These are phyloP conservation scores for Colistium nudipinnis DNA, from an alignment of 2,113 vertebrate genomes.

Conservation along the genomic window DNA sequence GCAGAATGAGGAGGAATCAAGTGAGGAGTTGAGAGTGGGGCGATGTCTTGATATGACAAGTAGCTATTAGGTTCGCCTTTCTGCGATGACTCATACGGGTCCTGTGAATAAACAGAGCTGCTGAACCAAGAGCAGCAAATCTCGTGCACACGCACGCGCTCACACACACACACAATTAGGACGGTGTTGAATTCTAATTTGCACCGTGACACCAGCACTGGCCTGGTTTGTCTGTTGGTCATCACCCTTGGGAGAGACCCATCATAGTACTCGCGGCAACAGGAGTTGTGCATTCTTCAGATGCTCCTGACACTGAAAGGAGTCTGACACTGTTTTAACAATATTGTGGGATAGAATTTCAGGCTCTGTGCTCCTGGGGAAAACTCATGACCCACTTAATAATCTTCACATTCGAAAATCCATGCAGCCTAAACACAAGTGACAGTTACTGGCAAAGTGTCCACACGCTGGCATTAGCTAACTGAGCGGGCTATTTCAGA, in stretches of 20 bases:
- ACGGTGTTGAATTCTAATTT: conserved; percentile 25
- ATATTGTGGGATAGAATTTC: conserved; percentile 56
- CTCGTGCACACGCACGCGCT: conserved; percentile 9
- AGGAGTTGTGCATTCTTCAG: conserved; percentile 67
- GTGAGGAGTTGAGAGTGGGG: conserved; percentile 47
- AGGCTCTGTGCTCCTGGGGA: conserved; percentile 28
- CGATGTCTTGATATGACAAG: conserved; percentile 66
- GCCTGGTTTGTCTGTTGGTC: conserved; percentile 16
- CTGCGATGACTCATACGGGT: conserved; percentile 65
- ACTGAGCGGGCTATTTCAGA: conserved; percentile 1
- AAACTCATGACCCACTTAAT: conserved; percentile 42
- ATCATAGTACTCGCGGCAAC: conserved; percentile 27
- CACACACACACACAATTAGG: conserved; percentile 10
- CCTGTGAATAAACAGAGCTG: conserved; percentile 50
- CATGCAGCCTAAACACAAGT: conserved; percentile 13
- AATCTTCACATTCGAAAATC: conserved; percentile 15
- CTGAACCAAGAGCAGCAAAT: no score
- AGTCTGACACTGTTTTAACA: conserved; percentile 55
- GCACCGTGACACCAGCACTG: conserved; percentile 29
- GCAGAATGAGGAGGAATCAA: conserved; percentile 52
- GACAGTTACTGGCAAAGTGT: conserved; percentile 22
- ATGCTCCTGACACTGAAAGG: conserved; percentile 65
- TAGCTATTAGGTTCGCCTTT: conserved; percentile 50
- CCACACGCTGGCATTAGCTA: conserved; percentile 6
- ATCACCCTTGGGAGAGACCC: conserved; percentile 13